Evolutionary conservation across 2,888 invertebrate genomes (phyloP), one percentile per base, ranked within the genome.

Genomic region (Salticus scenicus): DNA sequence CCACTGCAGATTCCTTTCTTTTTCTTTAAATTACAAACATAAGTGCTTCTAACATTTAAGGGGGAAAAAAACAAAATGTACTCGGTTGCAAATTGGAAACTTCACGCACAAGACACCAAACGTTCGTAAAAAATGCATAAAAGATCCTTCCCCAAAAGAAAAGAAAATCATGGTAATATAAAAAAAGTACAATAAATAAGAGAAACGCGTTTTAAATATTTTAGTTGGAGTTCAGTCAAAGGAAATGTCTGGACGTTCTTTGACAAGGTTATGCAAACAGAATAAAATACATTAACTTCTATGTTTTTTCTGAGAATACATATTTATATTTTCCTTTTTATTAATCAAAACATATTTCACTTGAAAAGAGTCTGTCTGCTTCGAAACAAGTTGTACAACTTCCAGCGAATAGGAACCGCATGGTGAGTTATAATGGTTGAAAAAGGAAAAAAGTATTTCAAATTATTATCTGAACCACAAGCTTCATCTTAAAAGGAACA

Each of bases 181-280:
- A 5, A 24, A 24, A 57, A 57, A 57, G 20, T 57, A 57, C 57
- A 24, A 2, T 24, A 24, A 5, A 20, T 57, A 57, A 57, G 24
- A 17, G 24, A 57, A 57, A 57, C 57, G 57, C 24, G 57, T 57
- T 57, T 57, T 5, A 57, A 57, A 24, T 57, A n/a, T 57, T 24
- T 24, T 4, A 57, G 4, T 57, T n/a, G 14, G 42, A 47, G 42
- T 10, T 47, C 24, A 24, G 24, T 17, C 57, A 17, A 27, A 17
- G 41, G 33, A 31, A 51, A 24, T 64, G 64, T 41, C 24, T 41
- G 51, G 66, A 75, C 57, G 24, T 24, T 5, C 24, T 24, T 33
- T 41, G 66, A 30, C 42, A 31, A 74, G 66, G 66, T 75, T 75
- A 75, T 66, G 30, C n/a, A 66, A 75, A 66, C 75, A 75, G 64